phyloP scores from a whole-genome alignment of 2,113 vertebrate genomes.

The Pungitius pungitius region DNA sequence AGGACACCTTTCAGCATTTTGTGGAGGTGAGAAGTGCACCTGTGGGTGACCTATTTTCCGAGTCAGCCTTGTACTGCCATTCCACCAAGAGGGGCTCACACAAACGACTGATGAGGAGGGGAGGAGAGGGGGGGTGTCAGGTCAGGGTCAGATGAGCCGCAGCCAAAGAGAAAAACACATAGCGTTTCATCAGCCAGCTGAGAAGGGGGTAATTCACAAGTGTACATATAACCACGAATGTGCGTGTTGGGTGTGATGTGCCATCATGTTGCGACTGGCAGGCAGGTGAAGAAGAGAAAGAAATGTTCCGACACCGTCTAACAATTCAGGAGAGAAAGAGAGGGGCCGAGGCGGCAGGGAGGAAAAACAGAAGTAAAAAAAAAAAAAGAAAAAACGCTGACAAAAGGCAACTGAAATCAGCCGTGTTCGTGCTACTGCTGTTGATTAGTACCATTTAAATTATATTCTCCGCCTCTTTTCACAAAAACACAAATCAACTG shows the following conservation, averaged over 20 bases:
- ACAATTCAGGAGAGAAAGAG: slow-evolving; percentile 61
- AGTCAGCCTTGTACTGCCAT: slow-evolving; percentile 61
- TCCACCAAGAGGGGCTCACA: slow-evolving; percentile 64
- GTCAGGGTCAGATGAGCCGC: slow-evolving; percentile 72
- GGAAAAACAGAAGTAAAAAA: not conserved
- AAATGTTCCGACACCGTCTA: slow-evolving; percentile 56
- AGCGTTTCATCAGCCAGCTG: slow-evolving; percentile 71
- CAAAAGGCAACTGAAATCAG: slow-evolving; percentile 59
- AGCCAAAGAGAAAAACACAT: slow-evolving; percentile 76
- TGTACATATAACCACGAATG: slow-evolving; percentile 63
- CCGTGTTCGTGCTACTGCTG: slow-evolving; percentile 34
- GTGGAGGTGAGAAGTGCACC: slow-evolving; percentile 74
- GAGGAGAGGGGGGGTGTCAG: slow-evolving; percentile 44
- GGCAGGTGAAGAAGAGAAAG: slow-evolving; percentile 68
- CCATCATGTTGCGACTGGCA: slow-evolving; percentile 62
- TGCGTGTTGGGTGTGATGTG: slow-evolving; percentile 59
- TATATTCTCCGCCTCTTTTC: slow-evolving; percentile 65
- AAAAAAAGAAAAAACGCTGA: slow-evolving; percentile 30
- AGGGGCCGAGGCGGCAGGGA: slow-evolving; percentile 31
- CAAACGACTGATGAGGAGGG: slow-evolving; percentile 69
- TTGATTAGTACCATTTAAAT: slow-evolving; percentile 56
- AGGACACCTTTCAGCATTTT: slow-evolving; percentile 66
- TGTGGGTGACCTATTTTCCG: slow-evolving; percentile 77
- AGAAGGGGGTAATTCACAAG: slow-evolving; percentile 78
- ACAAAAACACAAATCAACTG: slow-evolving; percentile 69